Evolutionary conservation across 2,888 invertebrate genomes (phyloP).

Genomic region (Balanococcus diminutus): DNA sequence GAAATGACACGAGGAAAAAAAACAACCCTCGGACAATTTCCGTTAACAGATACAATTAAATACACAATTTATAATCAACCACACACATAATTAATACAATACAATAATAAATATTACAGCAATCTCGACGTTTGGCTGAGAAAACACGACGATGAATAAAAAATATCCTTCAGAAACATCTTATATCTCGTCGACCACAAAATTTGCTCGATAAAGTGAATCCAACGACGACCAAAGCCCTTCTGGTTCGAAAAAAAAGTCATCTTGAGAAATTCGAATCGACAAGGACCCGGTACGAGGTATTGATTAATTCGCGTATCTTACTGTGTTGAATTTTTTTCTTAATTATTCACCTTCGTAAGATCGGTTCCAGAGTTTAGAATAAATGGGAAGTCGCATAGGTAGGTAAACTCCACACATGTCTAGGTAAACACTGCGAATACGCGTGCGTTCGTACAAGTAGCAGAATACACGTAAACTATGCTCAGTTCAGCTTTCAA

Average conservation of each 20-base stretch:
- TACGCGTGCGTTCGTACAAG: background rate
- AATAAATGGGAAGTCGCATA: background rate
- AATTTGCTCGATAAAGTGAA: constrained; percentile 16
- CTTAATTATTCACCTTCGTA: background rate
- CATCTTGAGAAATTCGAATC: too few relatives aligned
- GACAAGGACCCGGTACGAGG: too few relatives aligned
- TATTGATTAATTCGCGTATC: too few relatives aligned
- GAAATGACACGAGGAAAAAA: too few relatives aligned
- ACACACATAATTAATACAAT: background rate
- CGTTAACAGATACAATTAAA: background rate
- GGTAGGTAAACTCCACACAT: background rate
- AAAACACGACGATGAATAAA: background rate
- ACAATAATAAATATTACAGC: background rate
- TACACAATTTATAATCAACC: background rate
- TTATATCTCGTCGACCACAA: background rate
- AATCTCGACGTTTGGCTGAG: background rate
- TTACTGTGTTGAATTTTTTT: background rate
- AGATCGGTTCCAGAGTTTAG: background rate
- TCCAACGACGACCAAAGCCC: background rate
- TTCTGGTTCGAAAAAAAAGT: too few relatives aligned
- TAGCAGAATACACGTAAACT: background rate
- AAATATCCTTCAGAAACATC: background rate
- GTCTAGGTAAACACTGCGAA: background rate
- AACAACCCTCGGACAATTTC: background rate
- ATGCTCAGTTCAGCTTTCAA: constrained; percentile 5